Percentiles rank a stretch among this genome's conserved stretches.
Evolutionary conservation across 2,113 vertebrate genomes (phyloP).

Genomic region (Percina caprodes): DNA sequence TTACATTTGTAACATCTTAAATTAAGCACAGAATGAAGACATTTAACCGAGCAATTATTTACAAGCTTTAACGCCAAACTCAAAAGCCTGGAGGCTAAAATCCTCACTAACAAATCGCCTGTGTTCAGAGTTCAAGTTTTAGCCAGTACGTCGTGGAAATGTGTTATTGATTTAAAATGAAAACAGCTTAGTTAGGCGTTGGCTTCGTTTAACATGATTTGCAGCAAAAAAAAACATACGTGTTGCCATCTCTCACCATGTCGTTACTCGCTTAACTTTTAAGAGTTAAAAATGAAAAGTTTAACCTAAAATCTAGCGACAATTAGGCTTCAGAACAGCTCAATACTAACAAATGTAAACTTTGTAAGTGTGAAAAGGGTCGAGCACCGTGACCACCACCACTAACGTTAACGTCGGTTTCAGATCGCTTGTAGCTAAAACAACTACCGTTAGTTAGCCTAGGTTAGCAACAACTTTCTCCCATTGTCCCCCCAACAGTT

Average conservation of each 20-base stretch:
- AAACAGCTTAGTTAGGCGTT: background rate
- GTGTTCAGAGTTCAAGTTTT: background rate
- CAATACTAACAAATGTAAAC: background rate
- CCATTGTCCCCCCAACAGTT: conserved; percentile 60
- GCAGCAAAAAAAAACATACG: background rate
- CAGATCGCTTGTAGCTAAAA: conserved; percentile 20
- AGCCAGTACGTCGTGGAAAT: background rate
- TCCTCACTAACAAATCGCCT: background rate
- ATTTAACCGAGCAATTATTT: background rate
- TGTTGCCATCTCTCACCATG: background rate
- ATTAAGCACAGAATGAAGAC: background rate
- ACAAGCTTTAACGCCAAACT: background rate
- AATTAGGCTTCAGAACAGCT: background rate
- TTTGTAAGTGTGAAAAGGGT: background rate
- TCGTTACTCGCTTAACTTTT: background rate
- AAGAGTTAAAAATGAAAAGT: background rate
- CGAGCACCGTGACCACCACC: background rate
- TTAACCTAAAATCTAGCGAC: background rate
- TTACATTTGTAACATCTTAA: background rate
- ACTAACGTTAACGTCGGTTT: background rate
- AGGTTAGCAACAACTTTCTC: conserved; percentile 73
- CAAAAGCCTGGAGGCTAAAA: background rate
- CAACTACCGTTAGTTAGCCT: conserved; percentile 60
- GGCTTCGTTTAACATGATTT: background rate
- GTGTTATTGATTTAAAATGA: background rate